Conservation (phyloP, 2,888 invertebrate species). For the Mythimna pallens region DNA sequence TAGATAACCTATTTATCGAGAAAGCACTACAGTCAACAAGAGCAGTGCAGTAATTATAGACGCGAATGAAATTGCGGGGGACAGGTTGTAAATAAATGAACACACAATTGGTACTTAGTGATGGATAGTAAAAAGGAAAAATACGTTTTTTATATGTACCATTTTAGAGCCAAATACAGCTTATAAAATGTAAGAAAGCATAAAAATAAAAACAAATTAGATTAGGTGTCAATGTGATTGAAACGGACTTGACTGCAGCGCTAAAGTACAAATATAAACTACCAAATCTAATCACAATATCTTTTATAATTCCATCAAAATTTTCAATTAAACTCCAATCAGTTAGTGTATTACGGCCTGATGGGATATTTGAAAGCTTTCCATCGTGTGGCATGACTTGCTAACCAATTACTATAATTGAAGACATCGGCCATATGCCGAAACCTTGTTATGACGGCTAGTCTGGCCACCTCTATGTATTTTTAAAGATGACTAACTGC, state of each 20-base stretch:
- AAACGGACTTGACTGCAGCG: not conserved
- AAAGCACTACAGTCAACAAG: too few relatives aligned
- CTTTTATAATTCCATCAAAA: conserved; percentile 22
- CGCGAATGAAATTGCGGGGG: too few relatives aligned
- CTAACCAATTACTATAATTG: conserved; percentile 66
- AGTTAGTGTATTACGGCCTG: conserved; percentile 18
- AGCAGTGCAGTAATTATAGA: too few relatives aligned
- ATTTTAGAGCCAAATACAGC: too few relatives aligned
- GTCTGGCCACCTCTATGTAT: not conserved
- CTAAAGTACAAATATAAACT: not conserved
- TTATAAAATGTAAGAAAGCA: not conserved
- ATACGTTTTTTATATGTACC: too few relatives aligned
- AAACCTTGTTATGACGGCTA: conserved; percentile 19
- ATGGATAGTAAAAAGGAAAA: too few relatives aligned
- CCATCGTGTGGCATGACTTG: conserved; percentile 66
- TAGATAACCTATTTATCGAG: too few relatives aligned
- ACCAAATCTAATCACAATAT: conserved; percentile 2
- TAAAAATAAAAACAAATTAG: not conserved
- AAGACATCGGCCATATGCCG: conserved; percentile 22
- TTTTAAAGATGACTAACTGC: conserved; percentile 4
- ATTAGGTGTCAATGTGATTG: not conserved
- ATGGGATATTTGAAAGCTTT: conserved; percentile 69
- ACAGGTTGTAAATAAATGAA: too few relatives aligned
- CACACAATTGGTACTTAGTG: too few relatives aligned
- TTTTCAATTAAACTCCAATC: conserved; percentile 29